phyloP scores from a whole-genome alignment of 2,888 invertebrate species.

The Oxystoma pomonae region DNA sequence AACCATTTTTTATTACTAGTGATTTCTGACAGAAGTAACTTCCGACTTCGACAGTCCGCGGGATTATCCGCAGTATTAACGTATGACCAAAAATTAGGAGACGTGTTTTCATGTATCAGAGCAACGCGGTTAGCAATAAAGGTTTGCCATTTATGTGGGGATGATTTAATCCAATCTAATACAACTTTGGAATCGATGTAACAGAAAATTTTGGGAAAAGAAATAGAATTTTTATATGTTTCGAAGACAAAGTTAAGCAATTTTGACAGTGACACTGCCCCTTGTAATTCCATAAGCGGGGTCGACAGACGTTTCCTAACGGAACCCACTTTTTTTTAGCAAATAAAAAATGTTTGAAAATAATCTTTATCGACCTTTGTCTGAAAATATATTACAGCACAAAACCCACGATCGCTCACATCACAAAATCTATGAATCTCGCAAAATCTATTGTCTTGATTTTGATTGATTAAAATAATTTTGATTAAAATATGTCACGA shows the following conservation, averaged over 20 bases:
- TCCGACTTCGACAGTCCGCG: too few species aligned
- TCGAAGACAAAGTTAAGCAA: too few species aligned
- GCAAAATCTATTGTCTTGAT: too few species aligned
- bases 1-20: constrained; percentile 5
- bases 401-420: constrained; percentile 14
- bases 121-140: constrained; percentile 17
- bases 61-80: constrained; percentile 11
- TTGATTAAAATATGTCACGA: constrained; percentile 10
- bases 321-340: constrained; percentile 15
- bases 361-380: too few species aligned
- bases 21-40: constrained; percentile 9
- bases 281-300: constrained; percentile 17
- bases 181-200: too few species aligned
- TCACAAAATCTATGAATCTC: constrained; percentile 17
- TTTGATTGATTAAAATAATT: too few species aligned
- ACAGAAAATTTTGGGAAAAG: constrained; percentile 10
- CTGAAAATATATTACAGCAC: too few species aligned
- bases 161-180: constrained; percentile 15
- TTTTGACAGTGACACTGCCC: constrained; percentile 11
- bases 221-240: background rate
- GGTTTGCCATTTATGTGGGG: too few species aligned
- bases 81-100: too few species aligned
- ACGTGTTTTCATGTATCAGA: constrained; percentile 15
- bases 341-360: constrained; percentile 3
- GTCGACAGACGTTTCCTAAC: constrained; percentile 15